Base-by-base conservation (phyloP, 23 tunicate genomes). In the Trididemnum miniatum region DNA sequence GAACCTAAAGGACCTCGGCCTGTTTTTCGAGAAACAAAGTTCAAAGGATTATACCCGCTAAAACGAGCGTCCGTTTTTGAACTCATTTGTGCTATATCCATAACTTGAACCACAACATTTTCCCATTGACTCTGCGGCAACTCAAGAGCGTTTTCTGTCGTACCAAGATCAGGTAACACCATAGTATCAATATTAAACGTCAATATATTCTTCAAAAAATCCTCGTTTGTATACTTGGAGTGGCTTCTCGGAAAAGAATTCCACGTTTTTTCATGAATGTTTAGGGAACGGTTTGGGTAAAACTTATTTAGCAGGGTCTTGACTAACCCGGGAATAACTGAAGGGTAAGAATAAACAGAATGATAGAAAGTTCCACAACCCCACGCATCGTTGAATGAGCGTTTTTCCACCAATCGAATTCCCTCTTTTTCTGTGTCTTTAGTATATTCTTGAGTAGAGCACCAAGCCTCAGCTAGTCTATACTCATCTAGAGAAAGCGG, bases 401-500 rank as follows among this genome's bases (percentile, higher is more conserved):
- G 0, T 36, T 74, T 90, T 77, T 87, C 57, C 0, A 80, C n/a
- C 0, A 90, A 54, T 39, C 84, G 89, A 1, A 86, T 54, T 31
- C 96, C 96, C 51, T 90, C 91, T 1, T 78, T 83, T 20, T 85
- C 87, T 36, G 83, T 64, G 63, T 74, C 71, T 34, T 63, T 50
- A 49, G 66, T 57, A 51, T 78, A 65, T 15, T 65, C 83, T 34
- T 90, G 88, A n/a, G 83, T 83, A 32, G 71, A 83, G 22, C 86
- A 63, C 74, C 76, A 90, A 7, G 72, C 62, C 34, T 63, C 89
- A 34, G 83, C 96, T 12, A 81, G 73, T 81, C 73, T 86, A 44
- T 90, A 87, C 65, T 90, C 90, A 28, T 86, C 91, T 0, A 90
- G 69, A 4, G 91, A 81, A 39, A 90, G 39, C 1, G 96, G 96